These are phyloP conservation scores for Larimichthys crocea DNA, from an alignment of 2,113 vertebrate genomes.

Conservation along the genomic window DNA sequence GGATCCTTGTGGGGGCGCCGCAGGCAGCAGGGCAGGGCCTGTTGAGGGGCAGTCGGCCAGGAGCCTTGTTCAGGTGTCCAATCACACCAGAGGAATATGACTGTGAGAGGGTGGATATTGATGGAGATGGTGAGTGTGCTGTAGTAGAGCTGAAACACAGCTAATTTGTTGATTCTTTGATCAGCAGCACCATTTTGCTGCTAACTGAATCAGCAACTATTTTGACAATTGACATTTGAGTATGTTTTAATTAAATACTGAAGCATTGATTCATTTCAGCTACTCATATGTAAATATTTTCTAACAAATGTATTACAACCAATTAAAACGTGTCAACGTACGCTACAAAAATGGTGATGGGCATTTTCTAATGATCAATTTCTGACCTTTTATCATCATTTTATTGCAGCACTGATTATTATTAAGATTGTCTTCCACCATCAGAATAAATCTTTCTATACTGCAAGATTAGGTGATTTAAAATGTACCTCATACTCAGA, in stretches of 20 bases:
- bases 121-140: constrained; percentile 84
- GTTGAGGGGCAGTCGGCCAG: constrained; percentile 86
- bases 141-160: not conserved
- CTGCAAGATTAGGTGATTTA: not conserved
- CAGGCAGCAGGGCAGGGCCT: constrained; percentile 86
- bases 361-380: not conserved
- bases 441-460: not conserved
- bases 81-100: constrained; percentile 88
- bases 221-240: not conserved
- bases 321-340: not conserved
- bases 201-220: not conserved
- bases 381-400: not conserved
- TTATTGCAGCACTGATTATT: not conserved
- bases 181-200: not conserved
- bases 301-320: not conserved
- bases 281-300: not conserved
- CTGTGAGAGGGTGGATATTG: constrained; percentile 92
- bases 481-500: not conserved
- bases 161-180: not conserved
- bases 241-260: not conserved
- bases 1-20: constrained; percentile 93
- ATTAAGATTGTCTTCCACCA: not conserved
- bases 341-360: not conserved
- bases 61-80: constrained; percentile 92
- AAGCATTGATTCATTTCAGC: not conserved